Evolutionary conservation across 2,113 vertebrate species (phyloP), one percentile per base, ranked within the genome.

Genomic region (Oreochromis spilurus): DNA sequence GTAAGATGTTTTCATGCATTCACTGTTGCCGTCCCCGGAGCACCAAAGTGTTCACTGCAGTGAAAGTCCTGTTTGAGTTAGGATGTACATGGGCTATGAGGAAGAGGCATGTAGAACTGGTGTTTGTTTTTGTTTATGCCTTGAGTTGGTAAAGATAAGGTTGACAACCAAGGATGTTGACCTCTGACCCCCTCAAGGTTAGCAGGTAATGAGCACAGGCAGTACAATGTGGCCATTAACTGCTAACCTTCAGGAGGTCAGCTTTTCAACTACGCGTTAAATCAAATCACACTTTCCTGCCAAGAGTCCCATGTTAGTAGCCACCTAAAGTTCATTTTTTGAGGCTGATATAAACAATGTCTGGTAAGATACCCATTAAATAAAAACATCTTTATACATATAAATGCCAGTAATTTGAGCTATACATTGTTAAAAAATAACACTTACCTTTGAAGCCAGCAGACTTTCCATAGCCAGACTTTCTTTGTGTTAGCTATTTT

Each of bases 41-140:
- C 6, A 45, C 13, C 36, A 50, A 86, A 65, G 54, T 80, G 5
- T 83, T 67, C 60, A 79, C 87, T 92, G 88, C 91, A 93, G 90
- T 70, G 78, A 85, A 84, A 36, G 8, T 62, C 17, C 45, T 81
- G 80, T 54, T 29, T 29, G 13, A 78, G 14, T 40, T 54, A 29
- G 13, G 48, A 40, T 16, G 43, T 17, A 16, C 19, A 34, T 24
- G 12, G 17, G 13, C 38, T 65, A 38, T n/a, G 4, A 53, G 19
- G n/a, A 57, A 81, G 81, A 80, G 55, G 13, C 54, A 90, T 75
- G 50, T 16, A 19, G 43, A 91, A 81, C 88, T 72, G 83, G 72
- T 89, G 88, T 36, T 87, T 62, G 6, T 79, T 17, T 55, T 11
- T n/a, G 65, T 79, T 86, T 70, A 5, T 45, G 21, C 85, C 55